Evolutionary conservation across 2,888 invertebrate species (phyloP), one percentile per base, ranked within the genome.

Genomic region (Xestia ashworthii): DNA sequence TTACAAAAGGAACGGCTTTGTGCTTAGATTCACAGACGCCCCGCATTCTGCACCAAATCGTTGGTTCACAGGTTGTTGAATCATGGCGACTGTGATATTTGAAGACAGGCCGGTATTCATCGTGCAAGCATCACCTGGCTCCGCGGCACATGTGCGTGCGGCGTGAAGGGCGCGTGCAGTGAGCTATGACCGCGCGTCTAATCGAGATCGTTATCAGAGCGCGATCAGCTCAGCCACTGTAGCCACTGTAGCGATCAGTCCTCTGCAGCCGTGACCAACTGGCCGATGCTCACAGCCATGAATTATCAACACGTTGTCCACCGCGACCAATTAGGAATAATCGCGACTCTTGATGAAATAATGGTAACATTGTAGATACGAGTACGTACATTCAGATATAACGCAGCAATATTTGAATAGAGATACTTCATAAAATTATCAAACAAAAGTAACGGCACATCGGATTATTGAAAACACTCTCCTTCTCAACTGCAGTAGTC

Each of bases 191-290:
- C 6, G 41, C 60, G 46, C 67, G 60, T 68, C 60, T 41, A 81
- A 77, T 82, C 76, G 55, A 12, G 60, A 25, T 68, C 68, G 69
- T 74, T 75, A 77, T 88, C 71, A 86, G 86, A 88, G 74, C 80
- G 75, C 71, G 78, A 14, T 67, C 65, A 60, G 22, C n/a, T 65
- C 41, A 46, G 50, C 41, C 44, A 32, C 25, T 14, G 46, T 38
- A 55, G 44, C 60, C 22, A 58, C 38, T 81, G 72, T 69, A 69
- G 60, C 62, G 70, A 50, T 11, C 71, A 74, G 64, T 32, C 32
- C 48, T 81, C 76, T 58, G 76, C 72, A 71, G 53, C 60, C 72
- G 46, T 82, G 70, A 73, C 83, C 46, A 76, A 81, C 62, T 76
- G 70, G 70, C 82, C 44, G 72, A 76, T 70, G 32, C 8, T 5